phyloP scores from a whole-genome alignment of 1,140 invertebrate species.

The Pseudomyrmex sp. region DNA sequence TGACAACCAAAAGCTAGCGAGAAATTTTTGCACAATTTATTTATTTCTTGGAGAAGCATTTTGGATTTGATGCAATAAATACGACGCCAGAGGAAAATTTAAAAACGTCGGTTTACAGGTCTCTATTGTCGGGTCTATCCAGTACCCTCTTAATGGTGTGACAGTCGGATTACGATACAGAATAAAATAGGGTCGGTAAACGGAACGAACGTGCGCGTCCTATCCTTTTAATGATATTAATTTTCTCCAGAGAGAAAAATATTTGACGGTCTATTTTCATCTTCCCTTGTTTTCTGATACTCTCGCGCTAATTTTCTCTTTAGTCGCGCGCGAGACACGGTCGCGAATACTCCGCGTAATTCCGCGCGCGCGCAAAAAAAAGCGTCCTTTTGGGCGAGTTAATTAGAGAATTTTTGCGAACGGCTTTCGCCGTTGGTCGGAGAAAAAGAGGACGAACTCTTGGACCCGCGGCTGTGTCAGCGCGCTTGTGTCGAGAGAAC shows the following conservation, averaged over 20 bases:
- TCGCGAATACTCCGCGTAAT: constrained; percentile 43
- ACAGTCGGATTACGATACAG: neutral
- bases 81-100: too few relatives aligned
- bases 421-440: neutral
- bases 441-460: neutral
- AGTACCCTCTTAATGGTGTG: neutral
- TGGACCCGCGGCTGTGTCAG: neutral
- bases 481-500: neutral
- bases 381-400: neutral
- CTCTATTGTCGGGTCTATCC: too few relatives aligned
- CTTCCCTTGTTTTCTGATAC: too few relatives aligned
- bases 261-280: neutral
- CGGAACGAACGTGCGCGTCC: neutral
- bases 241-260: neutral
- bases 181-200: neutral
- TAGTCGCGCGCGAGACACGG: neutral
- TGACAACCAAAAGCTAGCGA: too few relatives aligned
- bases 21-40: too few relatives aligned
- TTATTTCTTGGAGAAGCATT: too few relatives aligned
- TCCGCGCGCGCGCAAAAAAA: neutral
- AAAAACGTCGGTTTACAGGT: too few relatives aligned
- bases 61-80: too few relatives aligned
- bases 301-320: constrained; percentile 6
- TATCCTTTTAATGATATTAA: constrained; percentile 12
- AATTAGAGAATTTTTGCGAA: constrained; percentile 45